These are phyloP conservation scores for Philhelius pedissequus DNA, from an alignment of 2,888 invertebrate genomes.

Conservation along the genomic window DNA sequence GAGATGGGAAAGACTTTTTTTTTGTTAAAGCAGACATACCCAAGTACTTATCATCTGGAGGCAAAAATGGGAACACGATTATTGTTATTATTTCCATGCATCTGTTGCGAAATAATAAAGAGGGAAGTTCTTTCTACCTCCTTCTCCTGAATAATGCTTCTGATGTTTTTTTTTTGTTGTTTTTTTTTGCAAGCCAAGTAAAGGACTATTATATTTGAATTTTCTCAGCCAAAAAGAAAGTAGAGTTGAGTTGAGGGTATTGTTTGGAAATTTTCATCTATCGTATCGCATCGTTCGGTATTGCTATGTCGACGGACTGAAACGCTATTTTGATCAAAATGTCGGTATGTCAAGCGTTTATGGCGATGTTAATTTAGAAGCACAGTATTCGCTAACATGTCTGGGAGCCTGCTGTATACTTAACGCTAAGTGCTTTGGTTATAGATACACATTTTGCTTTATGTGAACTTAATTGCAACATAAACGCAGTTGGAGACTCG, in stretches of 20 bases:
- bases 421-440: slow-evolving; percentile 19
- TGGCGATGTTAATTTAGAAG: slow-evolving; percentile 8
- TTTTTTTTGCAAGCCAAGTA: background rate
- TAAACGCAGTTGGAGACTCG: slow-evolving; percentile 9
- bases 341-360: slow-evolving; percentile 14
- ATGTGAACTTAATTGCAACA: slow-evolving; percentile 24
- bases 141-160: background rate
- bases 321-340: slow-evolving; percentile 16
- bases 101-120: slow-evolving; percentile 15
- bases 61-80: slow-evolving; percentile 24
- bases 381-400: background rate
- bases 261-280: slow-evolving; percentile 17
- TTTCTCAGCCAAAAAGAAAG: slow-evolving; percentile 17
- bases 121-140: background rate
- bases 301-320: background rate
- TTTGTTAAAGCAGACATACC: background rate
- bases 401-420: background rate
- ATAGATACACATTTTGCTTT: slow-evolving; percentile 9
- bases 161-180: background rate
- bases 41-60: background rate
- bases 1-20: slow-evolving; percentile 11
- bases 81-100: slow-evolving; percentile 24
- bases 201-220: slow-evolving; percentile 28
- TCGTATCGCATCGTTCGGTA: background rate
- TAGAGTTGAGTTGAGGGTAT: background rate